Evolutionary conservation across 2,888 invertebrate species (phyloP).

Genomic region (Sepioteuthis lessoniana): DNA sequence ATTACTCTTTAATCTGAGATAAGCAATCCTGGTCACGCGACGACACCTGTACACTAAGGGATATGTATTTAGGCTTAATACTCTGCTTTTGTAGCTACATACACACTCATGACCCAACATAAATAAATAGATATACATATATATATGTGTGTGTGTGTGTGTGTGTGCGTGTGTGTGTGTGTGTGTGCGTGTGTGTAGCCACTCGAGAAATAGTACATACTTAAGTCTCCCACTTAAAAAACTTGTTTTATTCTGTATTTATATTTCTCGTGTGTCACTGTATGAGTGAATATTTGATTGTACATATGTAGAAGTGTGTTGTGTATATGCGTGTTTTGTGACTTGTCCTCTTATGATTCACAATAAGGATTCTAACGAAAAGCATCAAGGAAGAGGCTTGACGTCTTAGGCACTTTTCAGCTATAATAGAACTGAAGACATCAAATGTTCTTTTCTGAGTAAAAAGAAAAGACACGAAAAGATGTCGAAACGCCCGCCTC

Average conservation of each 20-base stretch:
- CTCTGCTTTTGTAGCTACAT: background rate
- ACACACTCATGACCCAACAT: background rate
- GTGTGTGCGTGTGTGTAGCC: too few species aligned
- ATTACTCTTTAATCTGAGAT: conserved; percentile 17
- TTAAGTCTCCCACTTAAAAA: background rate
- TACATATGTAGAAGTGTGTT: too few species aligned
- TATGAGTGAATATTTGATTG: background rate
- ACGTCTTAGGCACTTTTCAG: background rate
- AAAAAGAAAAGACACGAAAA: background rate
- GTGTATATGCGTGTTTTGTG: background rate
- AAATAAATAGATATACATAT: background rate
- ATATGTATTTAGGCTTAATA: background rate
- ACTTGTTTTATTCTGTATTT: background rate
- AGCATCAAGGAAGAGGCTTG: background rate
- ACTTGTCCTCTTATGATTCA: background rate
- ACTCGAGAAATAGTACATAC: background rate
- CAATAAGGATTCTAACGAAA: background rate
- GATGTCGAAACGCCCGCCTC: background rate
- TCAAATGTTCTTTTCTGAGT: background rate
- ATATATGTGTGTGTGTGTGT: background rate
- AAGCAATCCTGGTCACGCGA: background rate
- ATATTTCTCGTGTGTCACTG: background rate
- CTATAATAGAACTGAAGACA: background rate
- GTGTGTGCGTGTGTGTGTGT: background rate
- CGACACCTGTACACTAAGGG: background rate